Conservation (phyloP, 2,113 vertebrate species). For the Apeltes quadracus region DNA sequence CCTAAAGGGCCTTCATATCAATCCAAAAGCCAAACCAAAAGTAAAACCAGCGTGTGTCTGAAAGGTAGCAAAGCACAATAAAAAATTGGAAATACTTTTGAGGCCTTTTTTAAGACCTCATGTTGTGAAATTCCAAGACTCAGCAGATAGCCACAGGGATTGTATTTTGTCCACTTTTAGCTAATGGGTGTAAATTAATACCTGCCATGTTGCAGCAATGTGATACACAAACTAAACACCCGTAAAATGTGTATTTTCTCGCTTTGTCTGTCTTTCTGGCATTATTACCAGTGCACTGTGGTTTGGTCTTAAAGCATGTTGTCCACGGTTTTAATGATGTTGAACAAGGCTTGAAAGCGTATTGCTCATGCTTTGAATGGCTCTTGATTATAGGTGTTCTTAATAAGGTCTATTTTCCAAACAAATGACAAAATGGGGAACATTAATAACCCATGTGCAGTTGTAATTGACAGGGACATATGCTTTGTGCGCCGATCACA, state of each 20-base stretch:
- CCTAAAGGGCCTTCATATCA: not conserved
- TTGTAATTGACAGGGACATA: no score
- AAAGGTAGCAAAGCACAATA: not conserved
- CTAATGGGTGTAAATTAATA: slow-evolving; percentile 15
- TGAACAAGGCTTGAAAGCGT: not conserved
- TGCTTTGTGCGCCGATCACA: not conserved
- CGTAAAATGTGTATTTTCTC: not conserved
- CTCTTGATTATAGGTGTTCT: not conserved
- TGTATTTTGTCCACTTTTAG: slow-evolving; percentile 14
- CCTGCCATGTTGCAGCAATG: slow-evolving; percentile 24
- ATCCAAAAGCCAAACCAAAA: not conserved
- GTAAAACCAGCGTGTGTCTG: not conserved
- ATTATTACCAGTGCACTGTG: not conserved
- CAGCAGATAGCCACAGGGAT: not conserved
- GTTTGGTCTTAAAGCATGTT: not conserved
- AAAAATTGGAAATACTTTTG: not conserved
- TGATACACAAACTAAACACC: not conserved
- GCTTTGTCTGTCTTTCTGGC: not conserved
- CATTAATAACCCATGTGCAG: no score
- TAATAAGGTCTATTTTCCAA: not conserved
- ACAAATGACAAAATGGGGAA: no score
- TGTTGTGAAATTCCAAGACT: not conserved
- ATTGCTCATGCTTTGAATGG: not conserved
- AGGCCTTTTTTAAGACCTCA: slow-evolving; percentile 12
- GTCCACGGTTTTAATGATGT: slow-evolving; percentile 4